Evolutionary conservation across 2,888 invertebrate genomes (phyloP), one percentile per base, ranked within the genome.

Genomic region (Drosophila longiperda): DNA sequence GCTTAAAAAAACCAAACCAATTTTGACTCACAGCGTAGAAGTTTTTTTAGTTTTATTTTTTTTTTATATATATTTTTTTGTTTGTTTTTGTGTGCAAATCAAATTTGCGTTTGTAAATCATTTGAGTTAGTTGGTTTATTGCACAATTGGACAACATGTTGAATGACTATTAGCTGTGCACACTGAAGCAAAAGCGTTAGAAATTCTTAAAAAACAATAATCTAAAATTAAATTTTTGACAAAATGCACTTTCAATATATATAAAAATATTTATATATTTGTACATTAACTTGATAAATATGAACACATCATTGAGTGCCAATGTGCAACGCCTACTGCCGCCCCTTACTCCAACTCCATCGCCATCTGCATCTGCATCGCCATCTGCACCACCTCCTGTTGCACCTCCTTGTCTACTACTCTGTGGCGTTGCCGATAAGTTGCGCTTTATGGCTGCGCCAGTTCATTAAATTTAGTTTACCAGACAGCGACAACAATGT

Each of bases 391-490:
- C 42, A 20, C 20, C 42, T 42, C 20, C 42, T 12, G 42, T 3
- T 3, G 36, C 42, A 26, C 38, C 60, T 20, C 26, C 49, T 8
- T n/a, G 49, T 32, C 17, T 32, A 12, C 45, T 32, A 3, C 23
- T 45, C 38, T 40, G 34, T 67, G 59, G 68, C 66, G 70, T 82
- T 69, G 75, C 64, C 86, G 84, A 85, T 89, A 89, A 84, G 80
- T 85, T 86, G 77, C 81, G 73, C 86, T 90, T 89, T 87, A 89
- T 89, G 88, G 75, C 74, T 85, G 81, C 83, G 81, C 78, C 81
- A 87, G 90, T 88, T 87, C 88, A 89, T 87, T 89, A 87, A 88
- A 86, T 89, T 87, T 78, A 85, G 84, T 85, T 87, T 69, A 73
- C 83, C 90, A 87, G 86, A 89, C 89, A 83, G 76, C 85, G 75